Evolutionary conservation across 2,113 vertebrate genomes (phyloP).

Genomic region (Edolisoma coerulescens): DNA sequence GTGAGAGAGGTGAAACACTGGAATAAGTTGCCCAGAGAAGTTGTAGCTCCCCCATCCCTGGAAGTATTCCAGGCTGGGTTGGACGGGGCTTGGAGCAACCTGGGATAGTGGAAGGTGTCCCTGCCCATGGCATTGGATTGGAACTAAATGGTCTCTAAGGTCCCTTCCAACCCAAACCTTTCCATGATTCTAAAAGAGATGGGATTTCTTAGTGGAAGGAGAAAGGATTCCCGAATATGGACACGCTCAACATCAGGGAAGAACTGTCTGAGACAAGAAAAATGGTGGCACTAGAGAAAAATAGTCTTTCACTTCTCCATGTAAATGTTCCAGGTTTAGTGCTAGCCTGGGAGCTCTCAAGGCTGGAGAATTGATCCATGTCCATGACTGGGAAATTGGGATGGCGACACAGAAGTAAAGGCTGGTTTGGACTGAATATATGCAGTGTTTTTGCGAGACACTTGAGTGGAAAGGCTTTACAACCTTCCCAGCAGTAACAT

Average conservation of each 20-base stretch:
- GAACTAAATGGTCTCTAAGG: too few relatives aligned
- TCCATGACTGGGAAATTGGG: neutral
- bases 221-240: neutral
- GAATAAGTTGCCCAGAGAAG: neutral
- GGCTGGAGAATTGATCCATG: neutral
- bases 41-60: neutral
- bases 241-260: neutral
- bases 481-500: neutral
- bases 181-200: neutral
- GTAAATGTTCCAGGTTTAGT: neutral
- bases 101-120: neutral
- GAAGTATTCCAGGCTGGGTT: neutral
- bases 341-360: neutral
- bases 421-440: neutral
- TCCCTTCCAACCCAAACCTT: neutral
- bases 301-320: neutral
- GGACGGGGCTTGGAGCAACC: neutral
- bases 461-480: neutral
- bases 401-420: neutral
- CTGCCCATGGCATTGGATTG: too few relatives aligned
- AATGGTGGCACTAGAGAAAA: neutral
- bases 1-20: neutral
- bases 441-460: accelerated
- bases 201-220: neutral
- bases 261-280: neutral